Evolutionary conservation across 2,113 vertebrate species (phyloP), one percentile per base, ranked within the genome.

Genomic region (Oxygymnocypris stewartii): DNA sequence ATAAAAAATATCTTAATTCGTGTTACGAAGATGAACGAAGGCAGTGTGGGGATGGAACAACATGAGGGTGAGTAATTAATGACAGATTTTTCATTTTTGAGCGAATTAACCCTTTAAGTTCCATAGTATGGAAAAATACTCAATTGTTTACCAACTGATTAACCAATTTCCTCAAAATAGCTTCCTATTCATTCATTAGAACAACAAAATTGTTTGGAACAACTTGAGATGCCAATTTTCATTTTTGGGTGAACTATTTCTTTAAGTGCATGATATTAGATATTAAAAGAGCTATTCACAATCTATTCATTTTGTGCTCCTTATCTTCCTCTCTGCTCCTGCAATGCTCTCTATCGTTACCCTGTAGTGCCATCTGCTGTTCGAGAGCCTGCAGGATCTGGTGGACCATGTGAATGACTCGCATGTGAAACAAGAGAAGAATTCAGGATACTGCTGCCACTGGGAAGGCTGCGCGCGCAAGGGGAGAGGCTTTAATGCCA

Each of bases 401-500:
- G 98, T 99, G 86, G 97, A 99, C 87, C 98, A 99, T 0, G 98
- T 99, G 92, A 99, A 99, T 0, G 97, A 99, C 91, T 96, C 96
- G 87, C 98, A 99, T 0, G 97, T 99, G 79, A 99, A 98, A 89
- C 97, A 97, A 0, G 97, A 99, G 91, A 98, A 97, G 93, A 97
- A 98, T 0, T 95, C 96, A 0, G 97, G 98, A 31, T 99, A 99
- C 92, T 98, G 97, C 92, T 99, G 98, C 89, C 97, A 97, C 92
- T 99, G 98, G 98, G 97, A 98, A 89, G 97, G 97, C 84, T 99
- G 97, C 0, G 96, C 97, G 23, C 97, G 97, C 40, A 97, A 97
- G 0, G 98, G 98, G 59, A 93, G 97, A 7, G 97, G 98, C 84
- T 99, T 99, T 92, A 99, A 99, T 0, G 98, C 98, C 95, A 97